A percentile compares a stretch with the other conserved stretches of the same genome.
phyloP scores from a whole-genome alignment of 2,113 vertebrate genomes.

The Harpagus bidentatus region DNA sequence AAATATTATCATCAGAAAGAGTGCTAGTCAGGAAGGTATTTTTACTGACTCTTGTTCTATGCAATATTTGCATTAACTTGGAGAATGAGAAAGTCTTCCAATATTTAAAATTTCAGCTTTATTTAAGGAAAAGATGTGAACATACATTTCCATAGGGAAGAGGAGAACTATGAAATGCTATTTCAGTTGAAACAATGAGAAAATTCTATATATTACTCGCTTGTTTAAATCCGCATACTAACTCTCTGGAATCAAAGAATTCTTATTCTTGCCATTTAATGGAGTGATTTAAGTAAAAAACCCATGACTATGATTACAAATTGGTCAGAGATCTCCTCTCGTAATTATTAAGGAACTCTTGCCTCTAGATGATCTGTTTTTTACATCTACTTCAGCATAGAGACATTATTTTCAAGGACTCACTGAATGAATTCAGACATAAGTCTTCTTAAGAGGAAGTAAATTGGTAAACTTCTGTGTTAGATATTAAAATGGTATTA shows the following conservation, averaged over 20 bases:
- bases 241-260: neutral
- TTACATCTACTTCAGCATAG: neutral
- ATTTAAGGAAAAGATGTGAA: neutral
- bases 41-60: neutral
- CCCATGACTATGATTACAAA: neutral
- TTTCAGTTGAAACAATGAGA: neutral
- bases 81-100: neutral
- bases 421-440: neutral
- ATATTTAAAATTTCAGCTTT: neutral
- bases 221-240: neutral
- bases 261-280: neutral
- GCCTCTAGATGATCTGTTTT: neutral
- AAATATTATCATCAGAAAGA: neutral
- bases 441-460: neutral
- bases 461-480: neutral
- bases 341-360: neutral
- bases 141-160: neutral
- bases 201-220: neutral
- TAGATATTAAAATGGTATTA: neutral
- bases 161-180: neutral
- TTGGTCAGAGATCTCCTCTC: neutral
- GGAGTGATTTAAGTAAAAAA: neutral
- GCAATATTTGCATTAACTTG: neutral
- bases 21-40: neutral
- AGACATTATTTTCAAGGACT: neutral